phyloP scores from a whole-genome alignment of 2,888 invertebrate genomes.

The Branchipolynoe longqiensis region DNA sequence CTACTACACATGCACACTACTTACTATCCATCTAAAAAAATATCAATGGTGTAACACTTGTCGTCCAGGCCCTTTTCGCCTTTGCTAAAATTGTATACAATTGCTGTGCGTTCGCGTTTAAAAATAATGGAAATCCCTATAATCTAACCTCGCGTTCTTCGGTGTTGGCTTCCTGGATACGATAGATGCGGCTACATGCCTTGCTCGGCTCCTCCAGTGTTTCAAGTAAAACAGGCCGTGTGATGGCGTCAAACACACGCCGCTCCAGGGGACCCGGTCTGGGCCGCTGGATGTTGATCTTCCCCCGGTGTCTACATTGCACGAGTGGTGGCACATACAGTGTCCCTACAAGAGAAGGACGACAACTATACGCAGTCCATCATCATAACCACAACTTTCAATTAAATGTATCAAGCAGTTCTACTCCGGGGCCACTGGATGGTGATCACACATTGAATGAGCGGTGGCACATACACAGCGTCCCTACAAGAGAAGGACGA shows the following conservation, averaged over 20 bases:
- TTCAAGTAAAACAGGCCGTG: slow-evolving; percentile 57
- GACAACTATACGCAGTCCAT: too few relatives aligned
- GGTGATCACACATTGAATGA: slow-evolving; percentile 56
- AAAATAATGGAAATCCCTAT: too few relatives aligned
- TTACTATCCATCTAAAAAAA: too few relatives aligned
- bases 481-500: slow-evolving; percentile 31
- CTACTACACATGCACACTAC: too few relatives aligned
- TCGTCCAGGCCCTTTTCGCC: too few relatives aligned
- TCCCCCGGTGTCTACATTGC: slow-evolving; percentile 58
- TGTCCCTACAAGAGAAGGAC: slow-evolving; percentile 27
- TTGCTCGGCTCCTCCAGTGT: slow-evolving; percentile 44
- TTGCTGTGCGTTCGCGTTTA: too few relatives aligned
- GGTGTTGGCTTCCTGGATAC: too few relatives aligned
- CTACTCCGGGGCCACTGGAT: slow-evolving; percentile 25
- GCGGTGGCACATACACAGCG: slow-evolving; percentile 44
- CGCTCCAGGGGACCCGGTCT: slow-evolving; percentile 55
- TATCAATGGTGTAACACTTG: too few relatives aligned
- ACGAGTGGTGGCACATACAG: slow-evolving; percentile 50
- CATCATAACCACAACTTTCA: too few relatives aligned
- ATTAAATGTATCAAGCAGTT: too few relatives aligned
- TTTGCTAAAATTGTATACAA: too few relatives aligned
- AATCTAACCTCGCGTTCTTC: too few relatives aligned
- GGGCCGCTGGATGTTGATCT: slow-evolving; percentile 48
- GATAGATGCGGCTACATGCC: slow-evolving; percentile 40
- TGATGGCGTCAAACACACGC: slow-evolving; percentile 61